Conservation (phyloP, 2,113 vertebrate species). For the Zootoca vivipara region DNA sequence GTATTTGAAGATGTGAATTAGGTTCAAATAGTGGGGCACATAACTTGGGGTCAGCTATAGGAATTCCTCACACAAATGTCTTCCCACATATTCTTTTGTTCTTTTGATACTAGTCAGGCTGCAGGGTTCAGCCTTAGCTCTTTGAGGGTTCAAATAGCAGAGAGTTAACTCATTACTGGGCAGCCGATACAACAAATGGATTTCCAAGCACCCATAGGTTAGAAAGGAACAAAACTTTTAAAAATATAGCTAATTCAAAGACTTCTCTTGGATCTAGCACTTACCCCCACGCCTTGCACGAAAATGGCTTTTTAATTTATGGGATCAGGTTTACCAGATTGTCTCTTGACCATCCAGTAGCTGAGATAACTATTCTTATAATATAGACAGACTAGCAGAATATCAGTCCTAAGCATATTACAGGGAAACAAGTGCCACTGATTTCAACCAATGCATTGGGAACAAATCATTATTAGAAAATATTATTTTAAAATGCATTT, state of each 20-base stretch:
- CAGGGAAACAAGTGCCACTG: not conserved
- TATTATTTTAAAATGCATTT: not conserved
- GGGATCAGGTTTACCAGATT: conserved; percentile 4
- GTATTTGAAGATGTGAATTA: conserved; percentile 67
- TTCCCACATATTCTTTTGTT: conserved; percentile 36
- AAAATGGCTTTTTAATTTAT: accelerated
- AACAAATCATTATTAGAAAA: not conserved
- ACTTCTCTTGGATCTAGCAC: conserved; percentile 23
- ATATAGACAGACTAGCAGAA: not conserved
- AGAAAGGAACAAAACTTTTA: not conserved
- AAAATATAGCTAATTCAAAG: not conserved
- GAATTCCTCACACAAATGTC: conserved; percentile 57
- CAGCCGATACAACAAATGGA: conserved; percentile 24
- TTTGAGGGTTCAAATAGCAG: conserved; percentile 42
- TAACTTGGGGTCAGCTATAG: conserved; percentile 41
- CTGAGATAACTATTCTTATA: conserved; percentile 22
- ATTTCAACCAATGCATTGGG: not conserved
- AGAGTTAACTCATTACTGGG: conserved; percentile 49
- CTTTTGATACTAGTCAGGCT: conserved; percentile 56
- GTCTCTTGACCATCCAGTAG: conserved; percentile 1
- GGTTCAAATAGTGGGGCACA: conserved; percentile 48
- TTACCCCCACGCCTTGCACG: not conserved
- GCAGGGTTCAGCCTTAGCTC: conserved; percentile 47
- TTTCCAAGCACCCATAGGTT: not conserved
- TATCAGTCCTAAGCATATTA: not conserved